phyloP scores from a whole-genome alignment of 2,113 vertebrate species.

The Gasterosteus aculeatus region DNA sequence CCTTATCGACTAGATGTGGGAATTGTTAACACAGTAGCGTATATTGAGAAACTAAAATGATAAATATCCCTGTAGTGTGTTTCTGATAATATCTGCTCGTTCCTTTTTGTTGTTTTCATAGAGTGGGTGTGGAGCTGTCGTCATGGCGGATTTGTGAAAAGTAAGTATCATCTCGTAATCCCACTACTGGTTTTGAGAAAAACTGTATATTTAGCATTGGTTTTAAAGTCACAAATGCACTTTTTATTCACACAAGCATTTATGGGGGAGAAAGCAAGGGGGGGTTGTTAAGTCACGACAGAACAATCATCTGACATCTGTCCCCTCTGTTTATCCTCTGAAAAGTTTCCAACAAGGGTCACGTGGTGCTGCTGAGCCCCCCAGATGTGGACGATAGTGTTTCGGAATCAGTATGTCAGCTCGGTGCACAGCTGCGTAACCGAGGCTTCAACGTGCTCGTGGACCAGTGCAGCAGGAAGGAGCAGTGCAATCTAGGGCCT shows the following conservation, averaged over 20 bases:
- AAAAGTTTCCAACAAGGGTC: conserved; percentile 53
- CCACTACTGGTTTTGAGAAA: not conserved
- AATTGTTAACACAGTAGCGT: not conserved
- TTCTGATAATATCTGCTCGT: conserved; percentile 9
- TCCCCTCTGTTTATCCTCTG: conserved; percentile 1
- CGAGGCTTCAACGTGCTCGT: conserved; percentile 82
- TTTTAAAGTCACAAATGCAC: too few relatives aligned
- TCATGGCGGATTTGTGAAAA: conserved; percentile 41
- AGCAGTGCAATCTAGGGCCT: conserved; percentile 79
- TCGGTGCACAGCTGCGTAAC: conserved; percentile 79
- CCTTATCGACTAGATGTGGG: not conserved
- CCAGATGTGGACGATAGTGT: conserved; percentile 71
- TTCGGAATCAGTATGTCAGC: conserved; percentile 68
- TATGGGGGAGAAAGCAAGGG: too few relatives aligned
- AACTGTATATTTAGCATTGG: too few relatives aligned
- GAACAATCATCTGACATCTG: conserved; percentile 9
- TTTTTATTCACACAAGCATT: too few relatives aligned
- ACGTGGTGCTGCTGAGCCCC: conserved; percentile 85
- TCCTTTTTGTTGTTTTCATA: conserved; percentile 41
- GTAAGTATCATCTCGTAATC: conserved; percentile 51
- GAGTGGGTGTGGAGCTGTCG: conserved; percentile 64
- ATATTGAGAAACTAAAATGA: not conserved
- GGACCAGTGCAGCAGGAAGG: conserved; percentile 85
- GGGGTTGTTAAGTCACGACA: not conserved
- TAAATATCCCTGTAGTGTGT: not conserved